phyloP scores from a whole-genome alignment of 1,140 invertebrate species.

The Homarus americanus region DNA sequence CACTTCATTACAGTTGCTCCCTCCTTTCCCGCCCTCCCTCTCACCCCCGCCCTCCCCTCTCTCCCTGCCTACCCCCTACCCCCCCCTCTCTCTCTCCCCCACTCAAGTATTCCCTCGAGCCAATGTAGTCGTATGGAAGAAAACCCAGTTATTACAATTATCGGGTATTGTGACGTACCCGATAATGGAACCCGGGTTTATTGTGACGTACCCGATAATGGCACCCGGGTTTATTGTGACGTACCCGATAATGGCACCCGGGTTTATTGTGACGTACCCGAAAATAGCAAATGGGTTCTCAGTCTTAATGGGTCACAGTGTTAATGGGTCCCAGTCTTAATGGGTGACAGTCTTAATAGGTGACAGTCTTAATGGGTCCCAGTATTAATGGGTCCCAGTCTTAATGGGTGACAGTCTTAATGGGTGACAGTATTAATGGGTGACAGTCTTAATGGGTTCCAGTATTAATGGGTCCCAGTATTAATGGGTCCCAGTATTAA shows the following conservation, averaged over 20 bases:
- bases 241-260: slow-evolving; percentile 4
- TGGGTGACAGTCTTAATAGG: no score
- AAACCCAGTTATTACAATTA: slow-evolving; percentile 43
- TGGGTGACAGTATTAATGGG: no score
- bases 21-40: not conserved
- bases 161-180: slow-evolving; percentile 19
- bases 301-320: no score
- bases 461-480: no score
- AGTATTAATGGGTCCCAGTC: no score
- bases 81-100: not conserved
- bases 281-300: not conserved
- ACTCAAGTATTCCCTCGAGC: slow-evolving; percentile 7
- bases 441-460: no score
- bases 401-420: no score
- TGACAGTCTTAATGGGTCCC: no score
- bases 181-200: slow-evolving; percentile 3
- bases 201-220: not conserved
- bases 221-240: not conserved
- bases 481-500: no score
- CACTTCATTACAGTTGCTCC: not conserved
- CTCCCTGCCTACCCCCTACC: not conserved
- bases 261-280: not conserved
- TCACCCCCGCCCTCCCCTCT: not conserved
- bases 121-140: slow-evolving; percentile 10
- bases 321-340: no score